Evolutionary conservation across 2,888 invertebrate species (phyloP).

Genomic region (Geotrupes spiniger): DNA sequence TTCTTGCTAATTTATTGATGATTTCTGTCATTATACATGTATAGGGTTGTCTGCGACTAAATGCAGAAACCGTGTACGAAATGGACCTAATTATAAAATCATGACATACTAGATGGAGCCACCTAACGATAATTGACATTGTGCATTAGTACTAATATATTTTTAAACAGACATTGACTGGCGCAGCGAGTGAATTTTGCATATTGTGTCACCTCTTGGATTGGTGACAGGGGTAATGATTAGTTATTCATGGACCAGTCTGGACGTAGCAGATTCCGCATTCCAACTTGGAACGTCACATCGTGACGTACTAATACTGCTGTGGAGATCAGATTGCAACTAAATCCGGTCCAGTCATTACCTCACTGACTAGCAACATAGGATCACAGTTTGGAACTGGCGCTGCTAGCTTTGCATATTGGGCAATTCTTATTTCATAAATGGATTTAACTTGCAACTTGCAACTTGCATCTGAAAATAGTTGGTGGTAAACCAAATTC

Average conservation of each 20-base stretch:
- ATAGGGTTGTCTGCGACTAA: constrained; percentile 10
- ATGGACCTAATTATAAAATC: constrained; percentile 29
- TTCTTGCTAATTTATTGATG: too few relatives aligned
- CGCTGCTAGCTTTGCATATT: too few relatives aligned
- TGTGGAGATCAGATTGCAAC: too few relatives aligned
- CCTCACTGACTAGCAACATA: too few relatives aligned
- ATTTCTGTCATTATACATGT: too few relatives aligned
- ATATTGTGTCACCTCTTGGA: constrained; percentile 25
- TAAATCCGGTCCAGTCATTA: too few relatives aligned
- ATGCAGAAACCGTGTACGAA: constrained; percentile 29
- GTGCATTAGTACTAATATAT: constrained; percentile 33
- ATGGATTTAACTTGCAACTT: too few relatives aligned
- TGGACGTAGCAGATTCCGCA: constrained; percentile 20
- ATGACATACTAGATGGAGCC: constrained; percentile 26
- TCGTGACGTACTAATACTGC: not conserved
- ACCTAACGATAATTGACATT: constrained; percentile 30
- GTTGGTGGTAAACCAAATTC: too few relatives aligned
- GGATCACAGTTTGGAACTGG: too few relatives aligned
- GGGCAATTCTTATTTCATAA: too few relatives aligned
- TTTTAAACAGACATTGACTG: constrained; percentile 32
- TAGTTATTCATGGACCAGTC: constrained; percentile 29
- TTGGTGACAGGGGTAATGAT: constrained; percentile 35
- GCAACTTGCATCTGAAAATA: too few relatives aligned
- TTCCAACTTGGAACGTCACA: constrained; percentile 17
- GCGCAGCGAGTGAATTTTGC: constrained; percentile 29